Conservation (phyloP, 2,888 invertebrate species). For the Melanostoma scalare region DNA sequence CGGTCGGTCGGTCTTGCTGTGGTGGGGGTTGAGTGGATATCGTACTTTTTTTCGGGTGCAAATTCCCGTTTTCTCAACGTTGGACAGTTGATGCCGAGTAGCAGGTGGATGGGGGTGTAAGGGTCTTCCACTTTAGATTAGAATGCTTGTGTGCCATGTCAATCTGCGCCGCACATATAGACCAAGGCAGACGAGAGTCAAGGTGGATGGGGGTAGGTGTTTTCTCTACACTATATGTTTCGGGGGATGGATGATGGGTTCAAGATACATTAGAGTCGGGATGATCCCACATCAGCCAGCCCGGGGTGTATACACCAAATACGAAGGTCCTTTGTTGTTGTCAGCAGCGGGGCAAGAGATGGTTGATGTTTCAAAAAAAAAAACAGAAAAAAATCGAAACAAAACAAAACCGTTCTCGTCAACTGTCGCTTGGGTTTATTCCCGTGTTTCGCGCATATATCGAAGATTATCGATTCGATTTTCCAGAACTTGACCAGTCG, state of each 20-base stretch:
- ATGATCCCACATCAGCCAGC: constrained; percentile 67
- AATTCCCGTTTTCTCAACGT: constrained; percentile 71
- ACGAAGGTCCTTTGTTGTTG: constrained; percentile 68
- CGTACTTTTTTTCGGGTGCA: constrained; percentile 66
- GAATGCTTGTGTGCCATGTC: constrained; percentile 72
- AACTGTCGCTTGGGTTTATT: constrained; percentile 58
- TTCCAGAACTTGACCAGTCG: constrained; percentile 72
- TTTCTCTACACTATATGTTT: constrained; percentile 33
- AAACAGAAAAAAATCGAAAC: constrained; percentile 11
- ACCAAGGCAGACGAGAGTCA: constrained; percentile 6
- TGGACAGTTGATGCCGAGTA: constrained; percentile 67
- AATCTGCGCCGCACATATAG: constrained; percentile 64
- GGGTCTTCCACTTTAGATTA: constrained; percentile 72
- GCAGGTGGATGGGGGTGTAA: constrained; percentile 59
- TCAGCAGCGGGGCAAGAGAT: constrained; percentile 17
- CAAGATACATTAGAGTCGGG: constrained; percentile 69
- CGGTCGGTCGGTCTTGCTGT: constrained; percentile 23
- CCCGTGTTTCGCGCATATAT: constrained; percentile 73
- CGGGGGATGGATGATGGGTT: constrained; percentile 55
- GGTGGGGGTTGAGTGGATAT: constrained; percentile 53
- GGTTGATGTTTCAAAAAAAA: constrained; percentile 22
- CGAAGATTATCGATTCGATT: constrained; percentile 74
- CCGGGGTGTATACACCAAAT: constrained; percentile 52
- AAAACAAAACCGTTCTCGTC: constrained; percentile 56
- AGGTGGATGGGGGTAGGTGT: constrained; percentile 22